Percentiles rank a stretch among this genome's conserved stretches.
Conservation (phyloP, 1,140 invertebrate genomes). For the Magallana angulata region DNA sequence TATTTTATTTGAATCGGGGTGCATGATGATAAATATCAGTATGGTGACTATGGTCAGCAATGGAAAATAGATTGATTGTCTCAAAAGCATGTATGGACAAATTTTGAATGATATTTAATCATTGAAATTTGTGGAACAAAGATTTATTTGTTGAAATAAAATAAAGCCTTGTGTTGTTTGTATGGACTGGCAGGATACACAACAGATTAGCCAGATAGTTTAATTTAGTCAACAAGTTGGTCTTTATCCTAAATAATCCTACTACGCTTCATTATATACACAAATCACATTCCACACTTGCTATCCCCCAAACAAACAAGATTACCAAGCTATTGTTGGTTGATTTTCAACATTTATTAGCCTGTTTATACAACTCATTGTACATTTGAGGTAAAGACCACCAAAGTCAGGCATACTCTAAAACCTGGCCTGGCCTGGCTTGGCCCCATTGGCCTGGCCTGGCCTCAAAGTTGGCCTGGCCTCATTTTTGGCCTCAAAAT, state of each 20-base stretch:
- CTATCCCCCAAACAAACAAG: conserved; percentile 12
- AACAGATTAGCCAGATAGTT: conserved; percentile 30
- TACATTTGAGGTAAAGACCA: no score
- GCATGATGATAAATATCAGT: not conserved
- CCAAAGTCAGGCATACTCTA: no score
- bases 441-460: no score
- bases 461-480: no score
- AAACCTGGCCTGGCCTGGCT: no score
- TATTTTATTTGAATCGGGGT: not conserved
- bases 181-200: not conserved
- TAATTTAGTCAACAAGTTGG: conserved; percentile 21
- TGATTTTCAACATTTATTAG: conserved; percentile 29
- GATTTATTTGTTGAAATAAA: conserved; percentile 6
- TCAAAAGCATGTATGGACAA: not conserved
- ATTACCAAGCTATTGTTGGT: conserved; percentile 20
- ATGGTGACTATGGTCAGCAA: not conserved
- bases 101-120: not conserved
- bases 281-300: not conserved
- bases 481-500: no score
- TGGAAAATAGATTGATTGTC: not conserved
- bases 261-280: not conserved
- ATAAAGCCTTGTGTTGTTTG: conserved; percentile 10
- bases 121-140: conserved; percentile 26
- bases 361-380: not conserved
- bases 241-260: conserved; percentile 32